Evolutionary conservation across 1,140 invertebrate species (phyloP), one percentile per base, ranked within the genome.

Genomic region (Euwallacea similis): DNA sequence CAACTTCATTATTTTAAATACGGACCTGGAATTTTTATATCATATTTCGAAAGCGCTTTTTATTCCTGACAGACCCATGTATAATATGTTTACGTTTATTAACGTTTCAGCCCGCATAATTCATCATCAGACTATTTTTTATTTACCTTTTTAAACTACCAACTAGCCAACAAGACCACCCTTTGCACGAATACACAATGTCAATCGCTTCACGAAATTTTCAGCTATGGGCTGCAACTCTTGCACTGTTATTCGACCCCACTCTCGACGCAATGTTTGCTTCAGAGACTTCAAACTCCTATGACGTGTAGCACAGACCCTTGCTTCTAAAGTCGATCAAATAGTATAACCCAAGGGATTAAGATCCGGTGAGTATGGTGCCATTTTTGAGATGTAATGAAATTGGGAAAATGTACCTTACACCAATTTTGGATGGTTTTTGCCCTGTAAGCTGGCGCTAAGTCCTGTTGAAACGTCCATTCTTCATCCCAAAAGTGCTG

Each of bases 381-480:
- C 44, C 44, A 47, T 47, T 47, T 47, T 47, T 47, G 11, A 7
- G 11, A 11, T 47, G 7, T 47, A 47, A 47, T n/a, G n/a, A n/a
- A n/a, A n/a, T n/a, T n/a, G n/a, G n/a, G n/a, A n/a, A n/a, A n/a
- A n/a, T n/a, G n/a, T n/a, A n/a, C n/a, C n/a, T n/a, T n/a, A n/a
- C n/a, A n/a, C n/a, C n/a, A n/a, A n/a, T n/a, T n/a, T n/a, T n/a
- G n/a, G n/a, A n/a, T n/a, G n/a, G n/a, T n/a, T 67, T 68, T 72
- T 16, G 70, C 70, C 16, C 60, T 68, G 21, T 44, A 43, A 16
- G 60, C 60, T 43, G 60, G 41, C 4, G 68, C 42, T 10, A 43
- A 66, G 13, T 66, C 64, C 16, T 66, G 64, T 60, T 67, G 41
- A 33, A 69, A 69, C 42, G 55, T 61, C 15, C 58, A 50, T 6